Evolutionary conservation across 2,797 vertebrate species (phyloP).

Genomic region (Podargus strigoides): DNA sequence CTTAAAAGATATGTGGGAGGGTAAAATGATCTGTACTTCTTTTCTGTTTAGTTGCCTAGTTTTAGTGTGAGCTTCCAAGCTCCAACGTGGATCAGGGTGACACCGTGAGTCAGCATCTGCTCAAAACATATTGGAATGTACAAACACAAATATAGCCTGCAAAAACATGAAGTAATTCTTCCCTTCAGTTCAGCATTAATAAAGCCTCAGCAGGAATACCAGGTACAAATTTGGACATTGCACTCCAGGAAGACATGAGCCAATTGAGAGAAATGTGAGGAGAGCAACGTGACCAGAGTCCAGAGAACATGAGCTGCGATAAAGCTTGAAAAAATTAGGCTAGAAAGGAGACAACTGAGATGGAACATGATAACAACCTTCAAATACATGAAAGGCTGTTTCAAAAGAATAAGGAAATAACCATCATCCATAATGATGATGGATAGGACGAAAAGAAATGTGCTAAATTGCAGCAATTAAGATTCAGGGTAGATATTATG

Average conservation of each 20-base stretch:
- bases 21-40: neutral
- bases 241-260: neutral
- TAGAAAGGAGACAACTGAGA: slow-evolving; percentile 25
- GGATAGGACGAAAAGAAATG: slow-evolving; percentile 28
- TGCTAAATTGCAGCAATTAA: slow-evolving; percentile 47
- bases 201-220: neutral
- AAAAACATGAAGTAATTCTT: neutral
- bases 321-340: slow-evolving; percentile 23
- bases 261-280: neutral
- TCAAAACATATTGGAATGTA: slow-evolving; percentile 11
- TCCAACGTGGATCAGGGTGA: neutral
- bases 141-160: neutral
- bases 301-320: neutral
- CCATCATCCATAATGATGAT: slow-evolving; percentile 13
- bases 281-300: neutral
- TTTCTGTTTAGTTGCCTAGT: neutral
- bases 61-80: neutral
- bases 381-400: slow-evolving; percentile 25
- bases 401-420: slow-evolving; percentile 48
- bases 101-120: neutral
- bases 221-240: neutral
- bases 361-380: slow-evolving; percentile 27
- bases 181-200: neutral
- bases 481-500: neutral
- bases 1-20: neutral